Evolutionary conservation across 2,797 vertebrate species (phyloP).

Genomic region (Argyrosomus regius): DNA sequence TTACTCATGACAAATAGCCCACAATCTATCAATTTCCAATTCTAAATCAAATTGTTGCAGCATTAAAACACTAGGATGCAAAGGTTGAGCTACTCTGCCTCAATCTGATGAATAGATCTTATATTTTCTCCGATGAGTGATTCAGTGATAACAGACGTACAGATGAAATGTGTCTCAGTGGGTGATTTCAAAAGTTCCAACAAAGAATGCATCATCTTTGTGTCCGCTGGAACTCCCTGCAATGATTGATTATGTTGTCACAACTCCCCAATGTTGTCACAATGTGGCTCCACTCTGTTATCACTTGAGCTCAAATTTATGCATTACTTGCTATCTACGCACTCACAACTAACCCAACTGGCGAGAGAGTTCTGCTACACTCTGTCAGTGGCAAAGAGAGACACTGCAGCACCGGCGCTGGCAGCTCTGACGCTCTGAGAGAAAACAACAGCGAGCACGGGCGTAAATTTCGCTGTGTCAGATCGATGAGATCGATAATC

Average conservation of each 20-base stretch:
- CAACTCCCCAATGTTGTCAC: slow-evolving; percentile 32
- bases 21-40: slow-evolving; percentile 56
- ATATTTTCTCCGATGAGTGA: slow-evolving; percentile 45
- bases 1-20: slow-evolving; percentile 62
- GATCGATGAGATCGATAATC: slow-evolving; percentile 66
- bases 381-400: slow-evolving; percentile 24
- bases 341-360: slow-evolving; percentile 39
- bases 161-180: slow-evolving; percentile 47
- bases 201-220: slow-evolving; percentile 50
- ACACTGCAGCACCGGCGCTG: slow-evolving; percentile 30
- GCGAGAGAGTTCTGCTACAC: slow-evolving; percentile 31
- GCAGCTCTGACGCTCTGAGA: slow-evolving; percentile 44
- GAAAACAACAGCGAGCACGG: slow-evolving; percentile 32
- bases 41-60: slow-evolving; percentile 49
- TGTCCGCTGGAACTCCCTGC: slow-evolving; percentile 33
- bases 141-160: slow-evolving; percentile 27
- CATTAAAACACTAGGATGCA: slow-evolving; percentile 51
- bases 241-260: slow-evolving; percentile 64
- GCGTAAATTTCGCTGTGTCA: slow-evolving; percentile 45
- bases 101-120: slow-evolving; percentile 49
- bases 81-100: slow-evolving; percentile 47
- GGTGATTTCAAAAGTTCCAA: slow-evolving; percentile 52
- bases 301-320: slow-evolving; percentile 62
- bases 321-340: slow-evolving; percentile 47
- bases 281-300: slow-evolving; percentile 56